Conservation (phyloP, 2,113 vertebrate species). For the Zosterops hypoxanthus region DNA sequence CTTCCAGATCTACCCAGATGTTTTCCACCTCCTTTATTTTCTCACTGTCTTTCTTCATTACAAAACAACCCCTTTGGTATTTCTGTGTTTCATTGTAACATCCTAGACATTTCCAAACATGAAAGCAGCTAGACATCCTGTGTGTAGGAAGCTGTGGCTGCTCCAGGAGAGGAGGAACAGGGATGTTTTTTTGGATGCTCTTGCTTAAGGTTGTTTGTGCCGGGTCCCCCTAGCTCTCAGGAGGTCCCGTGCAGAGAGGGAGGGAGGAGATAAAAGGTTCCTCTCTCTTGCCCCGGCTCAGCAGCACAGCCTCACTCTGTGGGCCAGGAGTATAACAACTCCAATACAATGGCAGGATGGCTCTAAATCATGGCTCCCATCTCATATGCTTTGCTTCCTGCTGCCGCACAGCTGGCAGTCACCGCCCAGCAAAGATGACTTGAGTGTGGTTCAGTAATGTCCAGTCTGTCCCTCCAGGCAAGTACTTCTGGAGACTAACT, state of each 20-base stretch:
- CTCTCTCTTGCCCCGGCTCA: not conserved
- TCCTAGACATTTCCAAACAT: not conserved
- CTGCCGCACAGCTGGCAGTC: not conserved
- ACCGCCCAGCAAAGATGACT: fast-evolving
- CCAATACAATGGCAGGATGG: not conserved
- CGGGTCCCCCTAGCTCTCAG: fast-evolving
- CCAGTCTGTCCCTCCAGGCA: conserved; percentile 77
- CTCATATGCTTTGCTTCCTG: not conserved
- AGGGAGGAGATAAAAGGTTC: not conserved
- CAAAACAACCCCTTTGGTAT: not conserved
- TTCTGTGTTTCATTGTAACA: not conserved
- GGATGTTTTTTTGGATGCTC: not conserved
- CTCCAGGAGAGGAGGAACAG: not conserved
- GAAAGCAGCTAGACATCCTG: not conserved
- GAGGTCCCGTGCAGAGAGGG: not conserved
- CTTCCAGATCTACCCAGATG: not conserved
- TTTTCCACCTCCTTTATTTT: not conserved
- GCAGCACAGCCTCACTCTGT: fast-evolving
- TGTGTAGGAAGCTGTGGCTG: not conserved
- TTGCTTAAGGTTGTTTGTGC: not conserved
- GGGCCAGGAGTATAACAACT: not conserved
- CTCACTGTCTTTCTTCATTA: not conserved
- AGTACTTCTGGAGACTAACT: conserved; percentile 95
- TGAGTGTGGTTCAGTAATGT: conserved; percentile 36
- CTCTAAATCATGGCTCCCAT: not conserved